Evolutionary conservation across 2,888 invertebrate species (phyloP).

Genomic region (Lutraria lutraria): DNA sequence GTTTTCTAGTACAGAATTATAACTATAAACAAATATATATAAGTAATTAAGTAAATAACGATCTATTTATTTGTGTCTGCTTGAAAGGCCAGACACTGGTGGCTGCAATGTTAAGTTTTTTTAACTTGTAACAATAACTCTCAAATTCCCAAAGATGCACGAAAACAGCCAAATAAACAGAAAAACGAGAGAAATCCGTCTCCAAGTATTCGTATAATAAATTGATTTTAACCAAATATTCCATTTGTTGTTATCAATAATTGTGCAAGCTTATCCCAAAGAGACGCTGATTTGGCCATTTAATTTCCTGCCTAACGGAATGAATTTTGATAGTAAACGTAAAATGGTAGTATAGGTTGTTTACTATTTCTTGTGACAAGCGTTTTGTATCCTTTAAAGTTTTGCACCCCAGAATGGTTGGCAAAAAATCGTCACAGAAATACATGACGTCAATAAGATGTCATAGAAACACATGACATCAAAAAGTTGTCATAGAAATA

Average conservation of each 20-base stretch:
- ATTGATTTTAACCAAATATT: slow-evolving; percentile 48
- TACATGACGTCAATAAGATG: too few relatives aligned
- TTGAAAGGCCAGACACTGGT: slow-evolving; percentile 1
- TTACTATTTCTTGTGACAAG: neutral
- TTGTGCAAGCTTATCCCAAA: slow-evolving; percentile 34
- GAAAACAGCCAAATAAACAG: neutral
- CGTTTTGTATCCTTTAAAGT: neutral
- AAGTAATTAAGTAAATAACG: slow-evolving; percentile 11
- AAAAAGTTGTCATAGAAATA: too few relatives aligned
- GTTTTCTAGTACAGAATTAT: neutral
- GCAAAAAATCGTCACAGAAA: too few relatives aligned
- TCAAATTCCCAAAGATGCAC: slow-evolving; percentile 16
- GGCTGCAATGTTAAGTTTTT: neutral
- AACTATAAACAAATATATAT: neutral
- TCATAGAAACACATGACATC: too few relatives aligned
- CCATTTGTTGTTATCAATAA: slow-evolving; percentile 32
- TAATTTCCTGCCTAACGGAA: slow-evolving; percentile 29
- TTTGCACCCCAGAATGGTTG: too few relatives aligned
- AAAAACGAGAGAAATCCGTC: slow-evolving; percentile 25
- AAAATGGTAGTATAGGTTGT: slow-evolving; percentile 16
- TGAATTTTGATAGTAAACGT: slow-evolving; percentile 14
- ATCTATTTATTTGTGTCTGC: neutral
- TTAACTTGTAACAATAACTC: slow-evolving; percentile 19
- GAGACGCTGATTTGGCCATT: slow-evolving; percentile 42
- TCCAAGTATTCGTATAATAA: slow-evolving; percentile 37